Base-by-base conservation (phyloP, 2,888 invertebrate genomes). In the Diabrotica balteata region DNA sequence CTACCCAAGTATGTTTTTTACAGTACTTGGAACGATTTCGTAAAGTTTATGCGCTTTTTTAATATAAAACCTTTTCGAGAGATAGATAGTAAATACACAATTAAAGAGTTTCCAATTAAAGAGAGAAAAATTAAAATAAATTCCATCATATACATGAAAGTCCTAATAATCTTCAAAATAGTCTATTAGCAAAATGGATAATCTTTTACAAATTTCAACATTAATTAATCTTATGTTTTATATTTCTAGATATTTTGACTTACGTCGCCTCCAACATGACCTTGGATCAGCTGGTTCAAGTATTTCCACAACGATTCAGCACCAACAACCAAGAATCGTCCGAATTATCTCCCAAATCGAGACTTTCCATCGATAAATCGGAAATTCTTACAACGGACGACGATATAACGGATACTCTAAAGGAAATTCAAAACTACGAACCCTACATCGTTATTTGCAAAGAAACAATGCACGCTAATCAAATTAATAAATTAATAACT, bases 381-480 rank as follows among this genome's bases (percentile, higher is more conserved):
- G 76, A 74, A 8, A 67, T 71, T 1, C 70, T 73, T n/a, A 75
- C 73, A 54, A 63, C 74, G 6, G 77, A 75, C 17, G 77, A 75
- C 17, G 75, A 72, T 22, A 78, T 79, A 57, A 69, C 73, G 43
- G 81, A 83, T 69, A 77, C 83, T 17, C 66, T 82, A 71, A 81
- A 81, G 64, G 83, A 84, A 68, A 83, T 84, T n/a, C 82, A 83
- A 65, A 80, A 83, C 68, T 85, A 84, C 70, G 84, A 84, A 50
- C 83, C 82, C 6, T 86, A 85, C 73, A 79, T 86, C n/a, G 80
- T 81, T 49, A 83, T 84, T 47, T 86, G 86, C 54, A 88, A 87
- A 64, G 87, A 88, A 69, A 87, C 87, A 49, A 87, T 88, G 77
- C 88, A 89, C 66, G 88, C 89, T 32, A 87, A 89, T 76, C 88